phyloP scores from a whole-genome alignment of 2,113 vertebrate genomes.

The Nothoprocta pentlandii region DNA sequence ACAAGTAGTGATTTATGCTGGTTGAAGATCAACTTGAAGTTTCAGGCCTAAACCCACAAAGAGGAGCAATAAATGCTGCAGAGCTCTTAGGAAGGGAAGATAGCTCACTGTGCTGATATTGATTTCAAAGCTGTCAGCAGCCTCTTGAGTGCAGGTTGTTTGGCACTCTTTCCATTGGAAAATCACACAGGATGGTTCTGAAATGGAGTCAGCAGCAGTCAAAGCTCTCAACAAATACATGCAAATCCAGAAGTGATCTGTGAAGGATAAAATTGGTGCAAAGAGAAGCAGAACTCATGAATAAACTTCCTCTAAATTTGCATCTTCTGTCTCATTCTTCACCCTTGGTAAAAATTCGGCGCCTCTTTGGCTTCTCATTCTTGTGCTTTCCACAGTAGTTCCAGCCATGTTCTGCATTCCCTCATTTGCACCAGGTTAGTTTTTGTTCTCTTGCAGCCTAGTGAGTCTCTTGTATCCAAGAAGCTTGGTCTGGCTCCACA shows the following conservation, averaged over 20 bases:
- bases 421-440: neutral
- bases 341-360: neutral
- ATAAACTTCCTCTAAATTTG: neutral
- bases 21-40: neutral
- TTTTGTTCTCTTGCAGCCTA: neutral
- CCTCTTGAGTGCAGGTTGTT: neutral
- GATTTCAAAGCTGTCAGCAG: neutral
- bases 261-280: neutral
- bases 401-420: neutral
- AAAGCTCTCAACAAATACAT: neutral
- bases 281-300: neutral
- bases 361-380: neutral
- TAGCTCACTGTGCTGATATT: neutral
- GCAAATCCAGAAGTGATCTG: neutral
- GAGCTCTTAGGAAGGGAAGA: neutral
- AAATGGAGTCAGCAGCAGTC: neutral
- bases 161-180: neutral
- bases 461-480: neutral
- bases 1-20: neutral
- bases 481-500: neutral
- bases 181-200: neutral
- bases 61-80: neutral
- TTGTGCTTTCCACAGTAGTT: neutral
- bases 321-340: neutral
- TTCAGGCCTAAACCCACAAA: constrained; percentile 1